Evolutionary conservation across 2,113 vertebrate species (phyloP), one percentile per base, ranked within the genome.

Genomic region (Opisthocomus hoazin): DNA sequence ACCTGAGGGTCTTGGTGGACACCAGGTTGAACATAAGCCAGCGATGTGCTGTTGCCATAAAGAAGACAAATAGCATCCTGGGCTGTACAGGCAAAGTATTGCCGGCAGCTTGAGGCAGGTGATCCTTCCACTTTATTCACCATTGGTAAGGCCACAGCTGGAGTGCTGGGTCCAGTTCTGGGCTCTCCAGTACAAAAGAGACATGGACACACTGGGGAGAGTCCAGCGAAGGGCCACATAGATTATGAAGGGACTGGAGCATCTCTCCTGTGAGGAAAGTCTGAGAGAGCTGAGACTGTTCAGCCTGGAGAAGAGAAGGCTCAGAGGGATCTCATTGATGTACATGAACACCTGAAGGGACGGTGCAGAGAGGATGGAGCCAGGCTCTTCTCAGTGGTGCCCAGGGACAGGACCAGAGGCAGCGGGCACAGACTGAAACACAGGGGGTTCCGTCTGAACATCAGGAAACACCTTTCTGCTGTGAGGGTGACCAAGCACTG

Each of bases 331-430:
- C 32, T 77, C 11, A 19, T 19, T 32, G 26, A 6, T 4, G 5
- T 37, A 9, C 2, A 27, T 5, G 37, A 58, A 69, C 3, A 69
- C 5, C 17, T 41, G 19, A 91, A 46, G 34, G 19, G 19, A 60
- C 5, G 9, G 3, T 24, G 15, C 36, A 54, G 2, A 34, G 53
- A 53, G 2, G 53, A 23, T 0, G 0, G 43, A 73, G 16, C 7
- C 1, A 2, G n/a, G 11, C 37, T 84, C 19, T 76, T 75, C 11
- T 24, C 19, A 81, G 66, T 10, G 21, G 24, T 32, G 48, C 30
- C 9, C n/a, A 36, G 10, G 24, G 60, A 66, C 60, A 75, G 56
- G 23, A 51, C 10, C 27, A 79, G 53, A 63, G 57, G 26, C 46
- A 83, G 24, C 0, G 3, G 32, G 27, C 56, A 79, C 71, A 71